Base-by-base conservation (phyloP, 2,797 vertebrate genomes). In the Diglossa cyanea region DNA sequence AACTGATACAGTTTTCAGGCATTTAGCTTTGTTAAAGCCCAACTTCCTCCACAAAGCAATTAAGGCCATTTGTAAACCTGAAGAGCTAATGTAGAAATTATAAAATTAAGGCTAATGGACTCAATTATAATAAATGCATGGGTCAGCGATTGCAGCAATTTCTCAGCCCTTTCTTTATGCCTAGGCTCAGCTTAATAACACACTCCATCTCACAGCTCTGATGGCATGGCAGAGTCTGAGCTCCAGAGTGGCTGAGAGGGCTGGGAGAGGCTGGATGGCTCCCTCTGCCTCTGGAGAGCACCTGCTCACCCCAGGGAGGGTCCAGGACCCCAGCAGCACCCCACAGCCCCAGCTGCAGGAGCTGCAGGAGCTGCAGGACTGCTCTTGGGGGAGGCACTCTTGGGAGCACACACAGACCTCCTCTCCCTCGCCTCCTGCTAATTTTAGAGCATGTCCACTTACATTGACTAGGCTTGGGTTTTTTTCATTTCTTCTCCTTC, bases 51-150 rank as follows among this genome's bases (percentile, higher is more conserved):
- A 73, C 3, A 35, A 88, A 95, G 92, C 93, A 91, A 93, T 96
- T 92, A 71, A 84, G 57, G 66, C 47, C 93, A 92, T 82, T 95
- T 92, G 77, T 90, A 95, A 95, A 95, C 75, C 92, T 78, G 71
- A 78, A 94, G 92, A 97, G 67, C 93, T 82, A 93, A 93, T 97
- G 97, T 91, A 95, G 74, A 96, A 96, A 96, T 97, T 96, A 97
- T 96, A 94, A 72, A 75, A 96, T 94, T 96, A 92, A 75, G 33
- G 93, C 93, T 97, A 96, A 97, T 96, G 83, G 94, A 85, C 92
- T 97, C 95, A 95, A 94, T 98, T 96, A 97, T 91, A 96, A 90
- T 95, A 90, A 94, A 97, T 93, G 90, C 95, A 90, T 70, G 93
- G 91, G 96, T 96, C 97, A 97, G 91, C 21, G 31, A 91, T 45